phyloP scores from a whole-genome alignment of 64 coral and sea anemone genomes.

The Dendrophyllia cribrosa region DNA sequence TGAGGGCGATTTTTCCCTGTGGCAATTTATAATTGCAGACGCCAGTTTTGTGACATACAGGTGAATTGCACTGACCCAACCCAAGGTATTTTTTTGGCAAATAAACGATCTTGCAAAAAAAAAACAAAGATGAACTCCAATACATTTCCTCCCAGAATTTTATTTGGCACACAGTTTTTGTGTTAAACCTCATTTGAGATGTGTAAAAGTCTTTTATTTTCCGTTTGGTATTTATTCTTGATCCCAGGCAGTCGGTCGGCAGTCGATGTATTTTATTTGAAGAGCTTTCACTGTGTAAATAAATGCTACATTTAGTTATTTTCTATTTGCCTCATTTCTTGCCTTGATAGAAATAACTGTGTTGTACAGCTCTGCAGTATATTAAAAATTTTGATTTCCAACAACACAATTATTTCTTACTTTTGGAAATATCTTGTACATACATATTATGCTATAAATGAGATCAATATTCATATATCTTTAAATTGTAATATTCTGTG shows the following conservation, averaged over 20 bases:
- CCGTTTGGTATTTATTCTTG: background rate
- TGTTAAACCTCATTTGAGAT: background rate
- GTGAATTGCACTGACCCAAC: conserved; percentile 19
- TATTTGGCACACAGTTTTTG: background rate
- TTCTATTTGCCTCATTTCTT: background rate
- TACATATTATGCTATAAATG: background rate
- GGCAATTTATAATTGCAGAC: background rate
- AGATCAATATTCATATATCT: conserved; percentile 10
- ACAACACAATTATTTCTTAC: background rate
- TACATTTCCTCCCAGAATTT: background rate
- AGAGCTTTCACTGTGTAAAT: conserved; percentile 17
- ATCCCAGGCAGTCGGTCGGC: background rate
- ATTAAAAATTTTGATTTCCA: background rate
- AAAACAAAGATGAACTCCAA: background rate
- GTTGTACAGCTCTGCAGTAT: background rate
- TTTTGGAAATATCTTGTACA: background rate
- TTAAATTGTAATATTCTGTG: background rate
- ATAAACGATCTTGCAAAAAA: background rate
- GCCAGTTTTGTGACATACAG: background rate
- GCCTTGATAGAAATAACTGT: conserved; percentile 19
- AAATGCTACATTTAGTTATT: conserved; percentile 6
- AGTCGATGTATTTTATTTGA: background rate
- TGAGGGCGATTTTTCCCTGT: background rate
- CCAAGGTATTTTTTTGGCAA: conserved; percentile 16
- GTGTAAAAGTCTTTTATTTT: conserved; percentile 1